Conservation (phyloP, 92 coral and sea anemone species). For the Phenganax marumi region DNA sequence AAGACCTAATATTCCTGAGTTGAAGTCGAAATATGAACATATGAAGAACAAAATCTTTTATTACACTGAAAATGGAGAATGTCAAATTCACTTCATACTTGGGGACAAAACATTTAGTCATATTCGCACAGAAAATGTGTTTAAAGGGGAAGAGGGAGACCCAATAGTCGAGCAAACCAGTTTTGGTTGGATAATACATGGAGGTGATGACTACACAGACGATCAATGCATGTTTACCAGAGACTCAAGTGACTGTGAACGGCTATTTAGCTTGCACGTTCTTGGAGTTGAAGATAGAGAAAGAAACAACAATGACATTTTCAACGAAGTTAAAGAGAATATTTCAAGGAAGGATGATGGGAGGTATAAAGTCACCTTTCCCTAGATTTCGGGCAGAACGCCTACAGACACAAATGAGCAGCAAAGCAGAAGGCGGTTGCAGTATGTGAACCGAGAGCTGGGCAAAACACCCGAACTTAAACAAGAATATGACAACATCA, state of each 20-base stretch:
- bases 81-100: conserved; percentile 8
- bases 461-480: background rate
- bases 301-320: background rate
- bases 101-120: background rate
- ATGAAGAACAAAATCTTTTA: conserved; percentile 2
- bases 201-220: background rate
- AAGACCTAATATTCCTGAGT: conserved; percentile 43
- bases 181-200: conserved; percentile 25
- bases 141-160: background rate
- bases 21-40: conserved; percentile 30
- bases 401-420: conserved; percentile 47
- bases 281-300: conserved; percentile 12
- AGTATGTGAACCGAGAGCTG: conserved; percentile 42
- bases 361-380: conserved; percentile 28
- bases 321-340: background rate
- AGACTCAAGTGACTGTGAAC: background rate
- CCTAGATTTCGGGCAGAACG: conserved; percentile 8
- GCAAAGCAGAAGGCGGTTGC: conserved; percentile 37
- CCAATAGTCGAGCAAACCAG: conserved; percentile 17
- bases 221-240: conserved; percentile 11
- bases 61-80: background rate
- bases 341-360: conserved; percentile 30
- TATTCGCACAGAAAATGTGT: background rate
- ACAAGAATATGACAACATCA: conserved; percentile 3
- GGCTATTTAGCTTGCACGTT: background rate